Conservation (phyloP, 2,888 invertebrate genomes). For the Drosophila lacicola region DNA sequence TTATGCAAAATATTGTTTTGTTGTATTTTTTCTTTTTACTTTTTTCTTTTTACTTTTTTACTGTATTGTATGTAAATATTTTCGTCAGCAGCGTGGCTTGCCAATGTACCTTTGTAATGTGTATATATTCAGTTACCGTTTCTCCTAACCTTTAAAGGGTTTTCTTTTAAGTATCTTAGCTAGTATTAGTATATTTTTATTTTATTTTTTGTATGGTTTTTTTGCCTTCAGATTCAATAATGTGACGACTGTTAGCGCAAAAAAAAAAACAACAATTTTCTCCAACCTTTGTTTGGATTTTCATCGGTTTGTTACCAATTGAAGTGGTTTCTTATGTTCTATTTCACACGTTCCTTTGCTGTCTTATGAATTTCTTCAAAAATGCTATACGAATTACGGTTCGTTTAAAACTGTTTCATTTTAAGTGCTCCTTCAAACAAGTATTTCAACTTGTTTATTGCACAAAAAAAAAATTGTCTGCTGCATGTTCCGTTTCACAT, state of each 20-base stretch:
- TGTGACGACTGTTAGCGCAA: slow-evolving; percentile 5
- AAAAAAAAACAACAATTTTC: not conserved
- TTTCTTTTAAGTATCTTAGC: slow-evolving; percentile 1
- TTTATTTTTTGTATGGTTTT: not conserved
- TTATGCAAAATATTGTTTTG: slow-evolving; percentile 46
- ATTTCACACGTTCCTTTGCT: slow-evolving; percentile 26
- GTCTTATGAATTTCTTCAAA: not conserved
- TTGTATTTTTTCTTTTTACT: not conserved
- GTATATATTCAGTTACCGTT: slow-evolving; percentile 15
- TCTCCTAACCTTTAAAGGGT: slow-evolving; percentile 10
- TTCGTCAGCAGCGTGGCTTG: slow-evolving; percentile 4
- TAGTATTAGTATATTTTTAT: not conserved
- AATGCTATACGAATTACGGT: not conserved
- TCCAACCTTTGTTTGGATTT: not conserved
- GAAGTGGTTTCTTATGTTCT: slow-evolving; percentile 19
- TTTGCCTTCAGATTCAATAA: slow-evolving; percentile 4
- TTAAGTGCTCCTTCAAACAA: slow-evolving; percentile 1
- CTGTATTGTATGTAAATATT: slow-evolving; percentile 16
- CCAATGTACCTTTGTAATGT: slow-evolving; percentile 2
- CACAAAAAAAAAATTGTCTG: too few species aligned
- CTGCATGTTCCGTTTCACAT: not conserved
- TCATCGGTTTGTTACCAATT: not conserved
- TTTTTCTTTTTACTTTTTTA: not conserved
- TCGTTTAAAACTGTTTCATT: not conserved
- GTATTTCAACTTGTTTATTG: not conserved